These are phyloP conservation scores for Penaeus monodon DNA, from an alignment of 2,888 invertebrate species.

Conservation along the genomic window DNA sequence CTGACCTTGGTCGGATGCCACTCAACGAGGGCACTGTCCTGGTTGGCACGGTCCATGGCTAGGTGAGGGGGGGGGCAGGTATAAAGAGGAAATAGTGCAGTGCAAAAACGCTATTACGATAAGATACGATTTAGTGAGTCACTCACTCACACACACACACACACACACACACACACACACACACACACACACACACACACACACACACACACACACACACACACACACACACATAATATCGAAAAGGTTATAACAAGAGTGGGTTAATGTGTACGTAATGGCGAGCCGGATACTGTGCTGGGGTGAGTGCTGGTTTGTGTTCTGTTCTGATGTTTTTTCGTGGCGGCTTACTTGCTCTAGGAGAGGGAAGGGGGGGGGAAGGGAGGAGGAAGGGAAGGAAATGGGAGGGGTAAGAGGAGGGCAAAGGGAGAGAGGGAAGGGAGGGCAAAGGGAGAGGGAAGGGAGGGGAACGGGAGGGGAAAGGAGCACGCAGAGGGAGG, in stretches of 20 bases:
- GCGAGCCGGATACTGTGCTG: too few relatives aligned
- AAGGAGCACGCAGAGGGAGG: not conserved
- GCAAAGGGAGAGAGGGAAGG: not conserved
- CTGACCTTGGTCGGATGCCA: too few relatives aligned
- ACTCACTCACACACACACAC: conserved; percentile 7
- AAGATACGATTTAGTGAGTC: not conserved
- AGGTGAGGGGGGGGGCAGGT: not conserved
- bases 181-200: not conserved
- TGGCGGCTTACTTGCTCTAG: not conserved
- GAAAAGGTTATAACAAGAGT: too few relatives aligned
- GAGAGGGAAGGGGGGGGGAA: not conserved
- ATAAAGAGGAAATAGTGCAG: not conserved
- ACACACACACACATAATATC: conserved; percentile 2
- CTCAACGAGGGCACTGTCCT: too few relatives aligned
- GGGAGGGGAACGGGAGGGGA: not conserved
- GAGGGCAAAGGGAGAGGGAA: not conserved
- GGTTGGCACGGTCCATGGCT: too few relatives aligned
- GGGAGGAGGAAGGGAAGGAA: not conserved
- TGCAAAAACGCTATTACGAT: not conserved
- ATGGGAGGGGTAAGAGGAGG: not conserved
- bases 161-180: conserved; percentile 1
- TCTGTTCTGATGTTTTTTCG: too few relatives aligned
- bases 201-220: conserved; percentile 17
- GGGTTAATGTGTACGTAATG: too few relatives aligned
- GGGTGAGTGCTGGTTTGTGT: too few relatives aligned